phyloP scores from a whole-genome alignment of 1,140 invertebrate genomes.

The Notospermus geniculatus region DNA sequence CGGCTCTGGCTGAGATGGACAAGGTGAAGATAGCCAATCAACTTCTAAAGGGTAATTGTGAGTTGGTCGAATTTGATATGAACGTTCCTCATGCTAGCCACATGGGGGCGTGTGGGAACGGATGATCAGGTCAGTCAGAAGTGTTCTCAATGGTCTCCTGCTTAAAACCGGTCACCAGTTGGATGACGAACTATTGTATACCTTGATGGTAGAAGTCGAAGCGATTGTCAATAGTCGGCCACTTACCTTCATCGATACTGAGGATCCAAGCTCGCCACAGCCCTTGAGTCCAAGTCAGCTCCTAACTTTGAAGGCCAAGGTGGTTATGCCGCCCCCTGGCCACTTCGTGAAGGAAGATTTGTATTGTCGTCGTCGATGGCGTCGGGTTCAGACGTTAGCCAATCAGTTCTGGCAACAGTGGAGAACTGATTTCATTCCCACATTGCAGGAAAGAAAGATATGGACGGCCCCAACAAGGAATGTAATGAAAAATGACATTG shows the following conservation, averaged over 20 bases:
- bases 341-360: too few species aligned
- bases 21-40: neutral
- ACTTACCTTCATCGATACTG: neutral
- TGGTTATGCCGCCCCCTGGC: too few species aligned
- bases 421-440: too few species aligned
- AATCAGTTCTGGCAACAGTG: too few species aligned
- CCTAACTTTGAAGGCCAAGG: conserved; percentile 2
- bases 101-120: conserved; percentile 10
- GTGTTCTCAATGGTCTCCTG: neutral
- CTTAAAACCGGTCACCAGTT: neutral
- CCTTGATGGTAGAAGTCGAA: conserved; percentile 13
- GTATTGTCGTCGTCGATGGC: too few species aligned
- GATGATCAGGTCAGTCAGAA: too few species aligned
- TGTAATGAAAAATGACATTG: too few species aligned
- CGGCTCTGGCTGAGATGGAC: neutral
- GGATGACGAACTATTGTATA: conserved; percentile 6
- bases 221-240: conserved; percentile 9
- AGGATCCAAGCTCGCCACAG: neutral
- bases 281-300: conserved; percentile 2
- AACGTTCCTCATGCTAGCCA: conserved; percentile 10
- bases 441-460: too few species aligned
- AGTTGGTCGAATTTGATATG: conserved; percentile 6
- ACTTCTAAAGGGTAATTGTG: neutral
- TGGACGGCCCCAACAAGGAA: too few species aligned
- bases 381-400: too few species aligned